Conservation (phyloP, 1,140 invertebrate species). For the Trissolcus basalis region DNA sequence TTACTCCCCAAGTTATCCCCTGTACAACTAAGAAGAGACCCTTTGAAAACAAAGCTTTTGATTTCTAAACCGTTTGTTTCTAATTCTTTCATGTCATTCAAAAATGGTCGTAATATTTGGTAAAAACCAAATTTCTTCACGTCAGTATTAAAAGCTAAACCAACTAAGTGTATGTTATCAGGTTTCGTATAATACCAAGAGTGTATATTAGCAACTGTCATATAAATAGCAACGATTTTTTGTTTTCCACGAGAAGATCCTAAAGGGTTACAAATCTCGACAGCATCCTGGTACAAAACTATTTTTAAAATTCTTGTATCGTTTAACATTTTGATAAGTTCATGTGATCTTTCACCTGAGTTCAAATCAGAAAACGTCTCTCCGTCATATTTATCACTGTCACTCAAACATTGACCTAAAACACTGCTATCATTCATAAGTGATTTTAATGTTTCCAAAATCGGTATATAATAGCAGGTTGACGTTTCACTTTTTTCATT, state of each 20-base stretch:
- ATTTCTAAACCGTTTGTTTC: constrained; percentile 30
- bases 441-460: too few relatives aligned
- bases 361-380: too few relatives aligned
- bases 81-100: constrained; percentile 30
- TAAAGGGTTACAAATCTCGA: constrained; percentile 45
- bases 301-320: constrained; percentile 15
- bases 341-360: constrained; percentile 3
- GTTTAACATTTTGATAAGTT: constrained; percentile 27
- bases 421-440: too few relatives aligned
- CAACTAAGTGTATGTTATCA: constrained; percentile 30
- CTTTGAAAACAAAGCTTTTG: constrained; percentile 30
- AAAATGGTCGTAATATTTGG: constrained; percentile 30
- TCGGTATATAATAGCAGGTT: too few relatives aligned
- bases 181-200: constrained; percentile 27
- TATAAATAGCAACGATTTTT: constrained; percentile 34
- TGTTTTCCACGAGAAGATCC: constrained; percentile 16
- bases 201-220: constrained; percentile 40
- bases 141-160: constrained; percentile 26
- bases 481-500: too few relatives aligned
- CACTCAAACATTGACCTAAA: too few relatives aligned
- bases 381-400: too few relatives aligned
- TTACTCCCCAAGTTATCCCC: constrained; percentile 60
- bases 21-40: constrained; percentile 31
- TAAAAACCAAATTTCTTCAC: constrained; percentile 32
- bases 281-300: constrained; percentile 45